Evolutionary conservation across 1,140 invertebrate species (phyloP).

Genomic region (Zophobas morio): DNA sequence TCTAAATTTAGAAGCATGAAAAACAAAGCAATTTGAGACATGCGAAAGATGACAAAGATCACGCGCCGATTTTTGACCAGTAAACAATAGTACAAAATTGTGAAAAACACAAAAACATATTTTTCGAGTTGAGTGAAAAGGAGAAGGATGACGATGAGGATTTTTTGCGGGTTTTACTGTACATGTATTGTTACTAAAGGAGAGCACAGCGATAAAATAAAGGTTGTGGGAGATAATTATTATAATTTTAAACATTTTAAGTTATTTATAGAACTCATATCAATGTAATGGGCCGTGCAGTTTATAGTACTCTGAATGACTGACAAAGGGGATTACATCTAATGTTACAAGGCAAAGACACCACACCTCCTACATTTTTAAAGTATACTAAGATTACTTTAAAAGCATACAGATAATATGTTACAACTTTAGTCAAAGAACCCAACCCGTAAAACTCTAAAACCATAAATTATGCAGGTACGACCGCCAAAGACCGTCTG

Average conservation of each 20-base stretch:
- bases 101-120: constrained; percentile 16
- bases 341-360: too few species aligned
- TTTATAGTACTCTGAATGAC: constrained; percentile 18
- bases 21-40: not conserved
- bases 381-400: too few species aligned
- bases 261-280: constrained; percentile 29
- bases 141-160: not conserved
- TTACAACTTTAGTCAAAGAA: too few species aligned
- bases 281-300: constrained; percentile 16
- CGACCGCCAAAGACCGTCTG: too few species aligned
- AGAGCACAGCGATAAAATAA: not conserved
- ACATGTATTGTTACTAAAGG: not conserved
- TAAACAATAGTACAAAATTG: not conserved
- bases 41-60: not conserved
- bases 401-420: too few species aligned
- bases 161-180: too few species aligned
- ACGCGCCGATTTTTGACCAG: not conserved
- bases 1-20: constrained; percentile 6
- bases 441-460: too few species aligned
- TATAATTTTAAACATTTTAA: constrained; percentile 21
- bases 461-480: too few species aligned
- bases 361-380: too few species aligned
- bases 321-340: too few species aligned
- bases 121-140: not conserved
- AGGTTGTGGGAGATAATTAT: constrained; percentile 10